Evolutionary conservation across 2,797 vertebrate genomes (phyloP).

Genomic region (Phaenicophaeus curvirostris): DNA sequence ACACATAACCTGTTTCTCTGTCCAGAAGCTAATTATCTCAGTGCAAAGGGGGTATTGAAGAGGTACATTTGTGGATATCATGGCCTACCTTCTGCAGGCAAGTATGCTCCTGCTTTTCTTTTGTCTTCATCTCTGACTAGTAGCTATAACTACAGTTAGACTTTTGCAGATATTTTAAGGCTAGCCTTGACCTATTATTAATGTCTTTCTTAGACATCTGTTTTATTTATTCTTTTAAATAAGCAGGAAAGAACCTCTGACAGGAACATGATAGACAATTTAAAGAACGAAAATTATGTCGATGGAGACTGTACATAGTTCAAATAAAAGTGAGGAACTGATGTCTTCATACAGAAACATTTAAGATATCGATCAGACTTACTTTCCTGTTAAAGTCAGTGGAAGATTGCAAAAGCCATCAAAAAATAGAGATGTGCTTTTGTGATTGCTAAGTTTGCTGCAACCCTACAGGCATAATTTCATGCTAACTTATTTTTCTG

Average conservation of each 20-base stretch:
- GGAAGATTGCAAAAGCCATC: background rate
- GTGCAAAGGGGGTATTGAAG: background rate
- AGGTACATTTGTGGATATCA: background rate
- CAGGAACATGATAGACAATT: background rate
- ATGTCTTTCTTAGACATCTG: background rate
- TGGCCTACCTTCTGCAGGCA: background rate
- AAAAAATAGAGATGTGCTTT: background rate
- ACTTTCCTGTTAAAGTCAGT: background rate
- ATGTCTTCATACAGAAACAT: background rate
- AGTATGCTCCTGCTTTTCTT: background rate
- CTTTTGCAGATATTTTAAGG: background rate
- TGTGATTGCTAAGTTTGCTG: background rate
- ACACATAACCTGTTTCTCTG: background rate
- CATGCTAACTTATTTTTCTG: background rate
- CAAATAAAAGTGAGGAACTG: background rate
- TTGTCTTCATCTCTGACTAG: background rate
- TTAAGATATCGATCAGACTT: background rate
- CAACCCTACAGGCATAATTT: background rate
- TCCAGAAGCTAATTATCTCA: background rate
- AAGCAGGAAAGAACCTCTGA: background rate
- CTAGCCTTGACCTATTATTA: background rate
- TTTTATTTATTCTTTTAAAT: background rate
- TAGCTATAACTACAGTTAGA: background rate
- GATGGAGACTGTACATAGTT: background rate
- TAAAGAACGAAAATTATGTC: background rate